Evolutionary conservation across 2,797 vertebrate species (phyloP).

Genomic region (Denticeps clupeoides): DNA sequence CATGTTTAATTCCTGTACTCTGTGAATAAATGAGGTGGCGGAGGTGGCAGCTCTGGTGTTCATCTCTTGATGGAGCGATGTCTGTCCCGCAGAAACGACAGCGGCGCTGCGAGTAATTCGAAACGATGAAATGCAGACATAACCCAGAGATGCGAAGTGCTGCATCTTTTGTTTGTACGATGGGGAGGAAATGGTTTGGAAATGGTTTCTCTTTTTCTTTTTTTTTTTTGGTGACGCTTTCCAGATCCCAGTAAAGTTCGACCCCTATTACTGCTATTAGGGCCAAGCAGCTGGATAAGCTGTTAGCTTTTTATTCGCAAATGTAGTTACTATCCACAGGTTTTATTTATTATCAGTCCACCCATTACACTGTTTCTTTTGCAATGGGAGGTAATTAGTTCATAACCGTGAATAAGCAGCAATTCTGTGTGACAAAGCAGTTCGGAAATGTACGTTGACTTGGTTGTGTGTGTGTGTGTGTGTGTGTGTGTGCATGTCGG

Average conservation of each 20-base stretch:
- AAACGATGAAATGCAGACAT: conserved; percentile 35
- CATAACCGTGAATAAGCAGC: conserved; percentile 18
- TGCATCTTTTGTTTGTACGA: too few species aligned
- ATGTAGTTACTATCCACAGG: too few species aligned
- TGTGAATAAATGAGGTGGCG: too few species aligned
- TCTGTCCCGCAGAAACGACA: conserved; percentile 26
- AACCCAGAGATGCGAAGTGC: conserved; percentile 11
- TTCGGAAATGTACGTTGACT: background rate
- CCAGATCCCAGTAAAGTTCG: conserved; percentile 25
- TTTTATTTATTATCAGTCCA: too few species aligned
- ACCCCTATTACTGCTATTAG: conserved; percentile 32
- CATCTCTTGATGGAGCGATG: conserved; percentile 27
- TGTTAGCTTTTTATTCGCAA: conserved; percentile 11
- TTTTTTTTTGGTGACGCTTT: conserved; percentile 25
- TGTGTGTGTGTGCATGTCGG: background rate
- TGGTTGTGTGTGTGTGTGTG: background rate
- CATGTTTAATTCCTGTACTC: too few species aligned
- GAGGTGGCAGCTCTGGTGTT: too few species aligned
- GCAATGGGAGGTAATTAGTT: conserved; percentile 25
- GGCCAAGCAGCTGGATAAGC: conserved; percentile 22
- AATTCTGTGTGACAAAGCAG: conserved; percentile 11
- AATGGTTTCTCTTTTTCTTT: too few species aligned
- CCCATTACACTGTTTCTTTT: conserved; percentile 19
- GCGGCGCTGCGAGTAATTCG: conserved; percentile 34
- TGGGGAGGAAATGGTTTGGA: conserved; percentile 18